Evolutionary conservation across 92 coral and sea anemone species (phyloP).

Genomic region (Epizoanthus stellaris): DNA sequence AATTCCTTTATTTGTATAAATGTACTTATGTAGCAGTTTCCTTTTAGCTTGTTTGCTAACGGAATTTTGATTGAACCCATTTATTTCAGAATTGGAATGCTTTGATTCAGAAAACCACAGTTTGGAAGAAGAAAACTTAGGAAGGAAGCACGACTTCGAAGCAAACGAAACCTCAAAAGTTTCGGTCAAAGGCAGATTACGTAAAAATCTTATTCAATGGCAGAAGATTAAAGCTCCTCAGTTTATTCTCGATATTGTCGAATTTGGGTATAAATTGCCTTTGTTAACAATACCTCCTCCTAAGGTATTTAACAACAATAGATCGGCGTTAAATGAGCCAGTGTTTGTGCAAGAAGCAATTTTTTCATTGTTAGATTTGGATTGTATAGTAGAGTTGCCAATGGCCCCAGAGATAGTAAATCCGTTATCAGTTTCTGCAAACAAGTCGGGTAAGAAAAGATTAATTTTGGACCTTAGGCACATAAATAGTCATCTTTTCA

Average conservation of each 20-base stretch:
- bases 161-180: background rate
- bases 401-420: background rate
- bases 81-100: conserved; percentile 20
- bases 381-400: conserved; percentile 5
- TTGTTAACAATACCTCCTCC: conserved; percentile 37
- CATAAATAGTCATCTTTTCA: conserved; percentile 30
- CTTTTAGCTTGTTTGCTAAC: background rate
- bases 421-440: conserved; percentile 43
- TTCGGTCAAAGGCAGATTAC: conserved; percentile 39
- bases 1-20: background rate
- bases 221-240: conserved; percentile 20
- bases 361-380: background rate
- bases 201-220: conserved; percentile 3
- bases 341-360: conserved; percentile 29
- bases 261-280: conserved; percentile 29
- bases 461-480: conserved; percentile 34
- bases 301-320: conserved; percentile 8
- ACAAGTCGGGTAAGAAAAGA: conserved; percentile 44
- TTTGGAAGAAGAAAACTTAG: background rate
- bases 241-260: conserved; percentile 15
- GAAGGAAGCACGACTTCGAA: conserved; percentile 8
- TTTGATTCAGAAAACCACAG: conserved; percentile 1
- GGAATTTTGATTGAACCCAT: background rate
- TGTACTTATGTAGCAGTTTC: background rate
- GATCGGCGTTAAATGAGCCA: conserved; percentile 23